phyloP scores from a whole-genome alignment of 2,888 invertebrate species.

The Tachina fera region DNA sequence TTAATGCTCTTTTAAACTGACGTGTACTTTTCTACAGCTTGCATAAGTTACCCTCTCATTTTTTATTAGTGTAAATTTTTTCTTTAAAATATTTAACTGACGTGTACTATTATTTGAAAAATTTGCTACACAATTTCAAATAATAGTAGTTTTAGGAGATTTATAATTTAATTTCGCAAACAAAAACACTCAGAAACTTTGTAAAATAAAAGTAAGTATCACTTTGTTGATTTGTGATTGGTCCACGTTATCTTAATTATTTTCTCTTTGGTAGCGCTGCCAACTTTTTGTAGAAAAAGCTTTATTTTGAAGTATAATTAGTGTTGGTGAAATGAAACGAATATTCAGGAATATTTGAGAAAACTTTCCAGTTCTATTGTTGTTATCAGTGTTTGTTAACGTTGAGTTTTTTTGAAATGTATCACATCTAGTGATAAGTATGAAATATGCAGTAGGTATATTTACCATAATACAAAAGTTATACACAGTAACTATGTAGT shows the following conservation, averaged over 20 bases:
- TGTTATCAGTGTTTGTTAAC: background rate
- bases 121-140: conserved; percentile 3
- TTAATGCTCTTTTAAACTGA: conserved; percentile 76
- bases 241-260: conserved; percentile 75
- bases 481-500: too few species aligned
- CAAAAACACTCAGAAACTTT: background rate
- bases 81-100: conserved; percentile 72
- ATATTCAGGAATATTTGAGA: background rate
- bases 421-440: background rate
- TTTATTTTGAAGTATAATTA: background rate
- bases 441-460: too few species aligned
- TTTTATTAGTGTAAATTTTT: conserved; percentile 73
- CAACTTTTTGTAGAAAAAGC: conserved; percentile 44
- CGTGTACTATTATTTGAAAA: conserved; percentile 54
- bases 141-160: background rate
- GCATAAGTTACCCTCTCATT: conserved; percentile 2
- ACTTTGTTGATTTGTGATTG: conserved; percentile 77
- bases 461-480: too few species aligned
- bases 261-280: conserved; percentile 28
- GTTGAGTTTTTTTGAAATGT: background rate
- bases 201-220: conserved; percentile 63
- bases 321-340: conserved; percentile 9
- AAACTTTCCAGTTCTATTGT: background rate
- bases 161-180: conserved; percentile 74
- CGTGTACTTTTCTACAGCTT: conserved; percentile 58